Base-by-base conservation (phyloP, 2,888 invertebrate genomes). In the Trachelus iudaicus region DNA sequence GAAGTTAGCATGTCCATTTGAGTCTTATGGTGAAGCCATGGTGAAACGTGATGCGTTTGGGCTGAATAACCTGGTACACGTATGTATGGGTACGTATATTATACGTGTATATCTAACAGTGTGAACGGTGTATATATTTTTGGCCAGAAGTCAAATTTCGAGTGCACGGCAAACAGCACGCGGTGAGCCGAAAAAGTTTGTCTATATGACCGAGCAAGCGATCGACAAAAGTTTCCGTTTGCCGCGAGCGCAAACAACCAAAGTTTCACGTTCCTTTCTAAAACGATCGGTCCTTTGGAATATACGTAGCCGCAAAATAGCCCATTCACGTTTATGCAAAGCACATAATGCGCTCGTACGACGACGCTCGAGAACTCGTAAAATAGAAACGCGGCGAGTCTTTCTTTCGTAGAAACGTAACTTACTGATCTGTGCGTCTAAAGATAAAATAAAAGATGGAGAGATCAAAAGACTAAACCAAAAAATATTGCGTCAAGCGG, bases 91-190 rank as follows among this genome's bases (percentile, higher is more conserved):
- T 40, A 6, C 4, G 40, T 40, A 40, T 4, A 37, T 37, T 40
- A 40, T 15, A 40, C 40, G 56, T 56, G 23, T 56, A 56, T 15
- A 2, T 15, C 23, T 2, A 23, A 23, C 23, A 56, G 56, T 23
- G 56, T 56, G 75, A 82, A 80, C 82, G 80, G 79, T 75, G 76
- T 81, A 80, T 82, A 85, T 88, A 87, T 88, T 87, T 89, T 89
- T 87, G 85, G 88, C 85, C 82, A 85, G 85, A 88, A 89, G 89
- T 89, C 89, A 87, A 89, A 87, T 87, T 87, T 89, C 82, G 86
- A 89, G 89, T 88, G 89, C 85, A 86, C 80, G 75, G 83, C 86
- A 89, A 89, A 89, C 84, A 89, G 79, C 80, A 75, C 78, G 78
- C 34, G 23, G 23, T 56, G 56, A 56, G 56, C 56, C 56, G 34